Evolutionary conservation across 2,888 invertebrate genomes (phyloP), one percentile per base, ranked within the genome.

Genomic region (Cryptocephalus primarius): DNA sequence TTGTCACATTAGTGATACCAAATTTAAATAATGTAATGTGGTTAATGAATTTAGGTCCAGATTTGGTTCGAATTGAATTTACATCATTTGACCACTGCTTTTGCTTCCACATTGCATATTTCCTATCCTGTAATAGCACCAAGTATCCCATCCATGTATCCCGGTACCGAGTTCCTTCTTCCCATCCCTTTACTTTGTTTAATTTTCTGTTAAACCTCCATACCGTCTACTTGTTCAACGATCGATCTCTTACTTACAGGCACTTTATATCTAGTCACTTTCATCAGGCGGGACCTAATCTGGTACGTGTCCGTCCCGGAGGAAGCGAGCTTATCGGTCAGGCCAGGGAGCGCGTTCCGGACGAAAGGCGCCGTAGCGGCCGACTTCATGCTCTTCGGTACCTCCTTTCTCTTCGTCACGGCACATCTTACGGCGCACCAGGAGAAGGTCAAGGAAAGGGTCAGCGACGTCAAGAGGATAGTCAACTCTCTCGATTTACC

Each of bases 331-430:
- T 76, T 91, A 50, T 90, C 92, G 1, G 91, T 93, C 1, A 77
- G 95, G 56, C 87, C 92, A 0, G 92, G 92, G 0, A 87, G 89
- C 8, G 89, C 91, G 0, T 89, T 90, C 65, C 78, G 88, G 48
- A 91, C 96, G 31, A 97, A 99, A 73, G 97, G 97, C 4, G 95
- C 94, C 0, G 86, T 96, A 0, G 95, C 90, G 0, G 83, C 94
- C 59, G 87, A 87, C 4, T 90, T 99, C 62, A 86, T 88, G 55
- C 72, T 97, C 4, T 97, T 99, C 64, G 97, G 97, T 10, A 92
- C 95, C 1, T 89, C 92, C 9, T 89, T 95, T 69, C 75, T 97
- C 6, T 95, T 99, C 64, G 86, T 97, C 4, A 94, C 93, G 39
- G 91, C 92, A 13, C 97, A 99, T 75, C 77, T 99, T 54, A 91